A percentile compares a stretch with the other conserved stretches of the same genome.
phyloP scores from a whole-genome alignment of 2,113 vertebrate species.

The Globicephala melas region DNA sequence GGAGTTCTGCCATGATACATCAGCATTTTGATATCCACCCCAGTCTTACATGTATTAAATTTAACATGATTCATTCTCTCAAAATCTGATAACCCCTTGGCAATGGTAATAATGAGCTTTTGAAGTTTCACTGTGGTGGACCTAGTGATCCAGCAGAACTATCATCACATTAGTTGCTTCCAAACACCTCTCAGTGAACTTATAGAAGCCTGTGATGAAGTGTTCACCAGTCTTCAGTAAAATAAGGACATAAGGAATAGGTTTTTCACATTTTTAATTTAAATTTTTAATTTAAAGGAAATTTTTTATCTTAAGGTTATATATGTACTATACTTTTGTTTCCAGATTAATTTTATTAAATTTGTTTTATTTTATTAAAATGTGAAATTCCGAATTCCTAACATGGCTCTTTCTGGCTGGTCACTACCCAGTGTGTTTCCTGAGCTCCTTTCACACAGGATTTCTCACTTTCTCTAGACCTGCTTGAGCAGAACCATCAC shows the following conservation, averaged over 20 bases:
- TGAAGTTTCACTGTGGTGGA: neutral
- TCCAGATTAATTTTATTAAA: neutral
- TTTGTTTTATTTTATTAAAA: neutral
- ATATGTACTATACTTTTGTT: neutral
- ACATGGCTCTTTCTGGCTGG: neutral
- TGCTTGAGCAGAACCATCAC: neutral
- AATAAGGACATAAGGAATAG: neutral
- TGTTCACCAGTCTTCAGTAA: neutral
- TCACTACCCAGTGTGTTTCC: neutral
- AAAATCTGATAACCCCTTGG: neutral
- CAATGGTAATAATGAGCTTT: neutral
- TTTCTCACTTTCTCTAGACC: neutral
- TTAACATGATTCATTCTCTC: neutral
- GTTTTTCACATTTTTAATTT: neutral
- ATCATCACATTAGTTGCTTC: neutral
- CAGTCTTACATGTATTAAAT: neutral
- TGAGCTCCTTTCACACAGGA: neutral
- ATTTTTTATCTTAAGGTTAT: neutral
- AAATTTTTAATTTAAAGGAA: constrained; percentile 1
- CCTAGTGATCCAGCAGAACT: neutral
- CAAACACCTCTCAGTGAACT: neutral
- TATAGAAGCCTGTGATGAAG: neutral
- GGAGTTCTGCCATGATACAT: neutral
- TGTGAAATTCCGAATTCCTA: neutral
- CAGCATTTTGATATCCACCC: neutral